These are phyloP conservation scores for Acestrorhynchus altus DNA, from an alignment of 2,797 vertebrate genomes.

Conservation along the genomic window DNA sequence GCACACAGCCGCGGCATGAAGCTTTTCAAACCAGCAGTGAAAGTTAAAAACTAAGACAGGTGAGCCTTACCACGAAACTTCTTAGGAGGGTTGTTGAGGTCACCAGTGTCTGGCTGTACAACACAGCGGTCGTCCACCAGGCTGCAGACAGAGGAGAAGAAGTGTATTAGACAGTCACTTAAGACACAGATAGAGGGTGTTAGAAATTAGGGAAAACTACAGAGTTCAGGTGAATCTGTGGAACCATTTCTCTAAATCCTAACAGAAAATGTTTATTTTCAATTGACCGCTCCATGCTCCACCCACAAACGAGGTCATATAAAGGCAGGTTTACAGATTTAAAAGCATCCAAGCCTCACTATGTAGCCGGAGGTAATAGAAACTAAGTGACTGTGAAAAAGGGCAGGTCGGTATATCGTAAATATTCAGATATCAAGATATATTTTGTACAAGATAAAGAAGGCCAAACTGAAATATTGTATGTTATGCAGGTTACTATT, in stretches of 20 bases:
- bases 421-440: too few species aligned
- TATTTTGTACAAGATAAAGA: too few species aligned
- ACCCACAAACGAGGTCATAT: too few species aligned
- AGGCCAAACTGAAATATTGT: too few species aligned
- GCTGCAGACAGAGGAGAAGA: slow-evolving; percentile 73
- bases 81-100: slow-evolving; percentile 98
- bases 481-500: too few species aligned
- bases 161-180: slow-evolving; percentile 16
- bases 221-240: not conserved
- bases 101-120: slow-evolving; percentile 95
- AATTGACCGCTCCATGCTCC: too few species aligned
- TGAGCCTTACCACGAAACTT: slow-evolving; percentile 94
- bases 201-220: not conserved
- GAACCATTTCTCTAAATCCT: not conserved
- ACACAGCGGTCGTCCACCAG: slow-evolving; percentile 98
- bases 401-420: too few species aligned
- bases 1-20: slow-evolving; percentile 3
- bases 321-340: too few species aligned
- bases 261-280: not conserved
- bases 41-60: not conserved
- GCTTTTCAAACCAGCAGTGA: not conserved
- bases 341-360: too few species aligned
- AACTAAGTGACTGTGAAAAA: too few species aligned
- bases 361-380: too few species aligned
- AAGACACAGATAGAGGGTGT: not conserved